phyloP scores from a whole-genome alignment of 1,140 invertebrate genomes.

The Halictus rubicundus region DNA sequence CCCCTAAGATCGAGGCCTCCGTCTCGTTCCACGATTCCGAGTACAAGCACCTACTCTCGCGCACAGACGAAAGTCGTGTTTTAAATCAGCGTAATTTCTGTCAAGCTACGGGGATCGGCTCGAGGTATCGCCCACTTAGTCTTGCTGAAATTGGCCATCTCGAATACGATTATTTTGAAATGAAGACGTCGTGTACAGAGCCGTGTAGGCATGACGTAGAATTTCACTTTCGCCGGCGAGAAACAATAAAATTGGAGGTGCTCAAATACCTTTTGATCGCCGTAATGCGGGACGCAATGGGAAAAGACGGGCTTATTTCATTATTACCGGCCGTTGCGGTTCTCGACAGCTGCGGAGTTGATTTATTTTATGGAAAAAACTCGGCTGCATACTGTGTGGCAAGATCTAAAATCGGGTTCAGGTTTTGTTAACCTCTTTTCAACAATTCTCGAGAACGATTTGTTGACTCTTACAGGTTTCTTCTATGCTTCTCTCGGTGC shows the following conservation, averaged over 20 bases:
- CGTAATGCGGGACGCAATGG: slow-evolving; percentile 2
- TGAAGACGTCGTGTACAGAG: slow-evolving; percentile 20
- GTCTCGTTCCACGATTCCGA: background rate
- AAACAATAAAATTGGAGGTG: slow-evolving; percentile 56
- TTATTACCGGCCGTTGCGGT: background rate
- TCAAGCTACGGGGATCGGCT: background rate
- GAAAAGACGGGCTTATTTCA: background rate
- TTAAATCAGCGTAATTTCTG: slow-evolving; percentile 12
- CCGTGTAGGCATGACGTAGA: slow-evolving; percentile 25
- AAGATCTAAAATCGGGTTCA: too few species aligned
- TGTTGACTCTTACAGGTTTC: too few species aligned
- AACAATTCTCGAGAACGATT: too few species aligned
- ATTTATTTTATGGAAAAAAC: background rate
- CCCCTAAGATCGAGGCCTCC: background rate
- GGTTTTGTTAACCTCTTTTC: too few species aligned
- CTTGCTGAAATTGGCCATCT: slow-evolving; percentile 28
- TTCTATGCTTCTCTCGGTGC: too few species aligned
- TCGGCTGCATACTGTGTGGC: too few species aligned
- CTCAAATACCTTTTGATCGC: slow-evolving; percentile 18
- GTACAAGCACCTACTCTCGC: too few species aligned
- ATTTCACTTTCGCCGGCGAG: slow-evolving; percentile 48
- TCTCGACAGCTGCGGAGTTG: too few species aligned
- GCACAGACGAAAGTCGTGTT: background rate
- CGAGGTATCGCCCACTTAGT: slow-evolving; percentile 22
- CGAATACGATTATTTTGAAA: slow-evolving; percentile 52